Percentiles rank a stretch among this genome's conserved stretches.
Evolutionary conservation across 1,140 invertebrate genomes (phyloP).

Genomic region (Bombus vancouverensis): DNA sequence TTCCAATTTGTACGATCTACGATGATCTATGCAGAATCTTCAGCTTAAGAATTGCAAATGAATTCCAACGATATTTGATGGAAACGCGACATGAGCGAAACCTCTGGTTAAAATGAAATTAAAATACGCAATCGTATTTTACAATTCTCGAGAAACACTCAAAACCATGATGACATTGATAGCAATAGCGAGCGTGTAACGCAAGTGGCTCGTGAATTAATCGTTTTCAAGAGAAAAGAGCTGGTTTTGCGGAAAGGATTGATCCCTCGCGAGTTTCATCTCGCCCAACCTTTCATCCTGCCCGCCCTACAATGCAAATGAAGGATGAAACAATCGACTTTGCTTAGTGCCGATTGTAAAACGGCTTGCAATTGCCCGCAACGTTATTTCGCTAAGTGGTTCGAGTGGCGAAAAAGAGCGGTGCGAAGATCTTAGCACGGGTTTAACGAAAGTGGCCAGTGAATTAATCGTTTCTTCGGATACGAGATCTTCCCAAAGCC

Average conservation of each 20-base stretch:
- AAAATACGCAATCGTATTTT: not conserved
- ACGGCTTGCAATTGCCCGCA: not conserved
- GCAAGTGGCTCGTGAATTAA: conserved; percentile 13
- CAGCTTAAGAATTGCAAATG: too few relatives aligned
- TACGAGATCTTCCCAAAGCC: too few relatives aligned
- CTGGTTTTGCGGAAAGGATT: not conserved
- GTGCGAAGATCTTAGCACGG: not conserved
- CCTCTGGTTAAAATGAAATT: too few relatives aligned
- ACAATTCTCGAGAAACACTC: not conserved
- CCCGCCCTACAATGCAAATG: not conserved
- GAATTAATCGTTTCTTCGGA: not conserved
- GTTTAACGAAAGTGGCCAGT: not conserved
- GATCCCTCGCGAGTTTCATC: not conserved
- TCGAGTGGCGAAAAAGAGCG: not conserved
- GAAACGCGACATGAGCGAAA: too few relatives aligned
- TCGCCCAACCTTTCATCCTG: not conserved
- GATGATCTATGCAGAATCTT: too few relatives aligned
- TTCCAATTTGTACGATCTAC: too few relatives aligned
- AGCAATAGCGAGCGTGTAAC: not conserved
- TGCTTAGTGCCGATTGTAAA: not conserved
- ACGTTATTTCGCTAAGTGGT: not conserved
- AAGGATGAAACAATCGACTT: not conserved
- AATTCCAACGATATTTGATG: too few relatives aligned
- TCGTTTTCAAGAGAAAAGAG: conserved; percentile 7
- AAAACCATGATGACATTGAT: not conserved